Percentiles rank a stretch among this genome's conserved stretches.
These are phyloP conservation scores for Ptyas mucosa DNA, from an alignment of 2,113 vertebrate genomes.

Conservation along the genomic window DNA sequence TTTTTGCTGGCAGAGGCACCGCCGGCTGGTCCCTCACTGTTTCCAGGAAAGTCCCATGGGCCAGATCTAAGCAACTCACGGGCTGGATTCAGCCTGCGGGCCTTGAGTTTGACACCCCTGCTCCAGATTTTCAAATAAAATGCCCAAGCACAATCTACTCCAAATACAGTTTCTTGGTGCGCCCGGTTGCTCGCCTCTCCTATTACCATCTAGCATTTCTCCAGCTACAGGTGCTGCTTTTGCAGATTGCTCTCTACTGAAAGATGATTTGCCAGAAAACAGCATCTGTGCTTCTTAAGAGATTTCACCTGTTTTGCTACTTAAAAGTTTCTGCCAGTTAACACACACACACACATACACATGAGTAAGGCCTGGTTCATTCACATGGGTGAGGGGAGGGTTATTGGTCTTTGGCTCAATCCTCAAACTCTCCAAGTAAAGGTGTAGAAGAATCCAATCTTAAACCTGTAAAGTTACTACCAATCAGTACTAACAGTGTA, in stretches of 20 bases:
- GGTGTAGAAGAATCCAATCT: not conserved
- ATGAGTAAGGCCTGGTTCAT: not conserved
- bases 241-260: not conserved
- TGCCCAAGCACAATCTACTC: not conserved
- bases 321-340: not conserved
- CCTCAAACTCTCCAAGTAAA: not conserved
- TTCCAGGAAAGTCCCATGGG: too few relatives aligned
- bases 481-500: not conserved
- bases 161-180: not conserved
- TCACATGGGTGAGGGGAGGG: not conserved
- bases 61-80: too few relatives aligned
- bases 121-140: not conserved
- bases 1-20: too few relatives aligned
- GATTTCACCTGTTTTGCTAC: not conserved
- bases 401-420: not conserved
- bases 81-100: too few relatives aligned
- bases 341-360: not conserved
- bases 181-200: not conserved
- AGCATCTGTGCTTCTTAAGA: constrained; percentile 14
- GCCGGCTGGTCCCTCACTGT: too few relatives aligned
- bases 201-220: not conserved
- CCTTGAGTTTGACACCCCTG: too few relatives aligned
- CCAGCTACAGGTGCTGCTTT: not conserved
- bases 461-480: not conserved
- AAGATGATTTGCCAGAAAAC: constrained; percentile 17